Evolutionary conservation across 2,797 vertebrate genomes (phyloP), one percentile per base, ranked within the genome.

Genomic region (Halcyon leucocephala): DNA sequence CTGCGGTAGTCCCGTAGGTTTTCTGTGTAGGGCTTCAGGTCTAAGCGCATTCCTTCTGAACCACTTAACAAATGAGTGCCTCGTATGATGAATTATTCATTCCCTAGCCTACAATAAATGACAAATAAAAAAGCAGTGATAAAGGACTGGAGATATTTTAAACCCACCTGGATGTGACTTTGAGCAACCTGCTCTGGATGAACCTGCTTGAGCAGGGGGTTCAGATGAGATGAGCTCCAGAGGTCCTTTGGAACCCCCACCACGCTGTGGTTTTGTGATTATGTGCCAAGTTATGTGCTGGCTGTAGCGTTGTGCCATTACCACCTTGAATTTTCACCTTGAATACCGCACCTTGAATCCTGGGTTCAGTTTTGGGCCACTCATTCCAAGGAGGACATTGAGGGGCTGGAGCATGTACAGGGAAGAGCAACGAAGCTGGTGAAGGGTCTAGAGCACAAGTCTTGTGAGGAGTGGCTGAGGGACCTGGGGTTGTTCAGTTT

Each of bases 1-100:
- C 7, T 9, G 5, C 5, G 25, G 14, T 4, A 48, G 44, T 26
- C 19, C 14, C 2, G 0, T 22, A 12, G 55, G 33, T 42, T 65
- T 60, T 62, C 80, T 51, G 42, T 28, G 52, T 31, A 42, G 52
- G 46, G 51, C 54, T 60, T 4, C 16, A 31, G 33, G 24, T 60
- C 24, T 60, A 13, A 31, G 19, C 1, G 0, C 8, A 4, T 60
- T 61, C 46, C 70, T 20, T 49, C 64, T 17, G 64, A 74, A 29
- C 67, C 33, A 7, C 55, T 90, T 37, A 41, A 22, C 29, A 52
- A 48, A 25, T 0, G 2, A 69, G 10, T 48, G 16, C 20, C 41
- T 55, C 28, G 21, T 9, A 24, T 28, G 44, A 35, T 39, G 19
- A 72, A 20, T 14, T 46, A 86, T 44, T 72, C 42, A 51, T 82